Base-by-base conservation (phyloP, 2,888 invertebrate species). In the Himalopsyche anomala region DNA sequence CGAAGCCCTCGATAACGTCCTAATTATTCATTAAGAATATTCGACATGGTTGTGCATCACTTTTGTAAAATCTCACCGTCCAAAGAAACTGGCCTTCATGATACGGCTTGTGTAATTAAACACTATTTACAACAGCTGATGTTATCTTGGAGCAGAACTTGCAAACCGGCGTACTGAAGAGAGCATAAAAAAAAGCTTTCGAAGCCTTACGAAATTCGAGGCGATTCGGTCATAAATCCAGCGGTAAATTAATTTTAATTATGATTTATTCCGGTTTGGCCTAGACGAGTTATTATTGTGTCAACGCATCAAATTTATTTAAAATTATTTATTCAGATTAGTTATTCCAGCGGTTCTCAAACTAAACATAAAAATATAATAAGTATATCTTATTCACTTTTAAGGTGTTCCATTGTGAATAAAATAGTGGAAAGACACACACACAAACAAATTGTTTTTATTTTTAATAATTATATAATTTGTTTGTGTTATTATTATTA, bases 211-310 rank as follows among this genome's bases (percentile, higher is more conserved):
- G 82, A 62, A 83, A 82, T 38, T 54, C 81, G 80, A 45, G 45
- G 83, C 42, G 36, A 80, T 42, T 40, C 36, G 36, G 38, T 38
- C 51, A 83, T 86, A 86, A 86, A 86, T 86, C 83, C 62, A 36
- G 40, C 17, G 45, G 56, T 79, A 45, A 86, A 74, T 86, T 81
- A 86, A 82, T 80, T 81, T 69, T 19, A 80, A 83, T 83, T 86
- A 62, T 86, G 83, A 69, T 81, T 38, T 80, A 83, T 81, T 62
- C 81, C 56, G 56, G 62, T 28, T 42, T 51, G 38, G 51, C 54
- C 54, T 74, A n/a, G 11, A 62, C 62, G 42, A 56, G 86, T 80
- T 80, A 86, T 86, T 86, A 86, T 81, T 80, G n/a, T 86, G 86
- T 86, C 86, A 79, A 80, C 86, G 83, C 80, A 81, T 86, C 83